phyloP scores from a whole-genome alignment of 35 echinoderm and acorn worm genomes.

The Hemicentrotus pulcherrimus region DNA sequence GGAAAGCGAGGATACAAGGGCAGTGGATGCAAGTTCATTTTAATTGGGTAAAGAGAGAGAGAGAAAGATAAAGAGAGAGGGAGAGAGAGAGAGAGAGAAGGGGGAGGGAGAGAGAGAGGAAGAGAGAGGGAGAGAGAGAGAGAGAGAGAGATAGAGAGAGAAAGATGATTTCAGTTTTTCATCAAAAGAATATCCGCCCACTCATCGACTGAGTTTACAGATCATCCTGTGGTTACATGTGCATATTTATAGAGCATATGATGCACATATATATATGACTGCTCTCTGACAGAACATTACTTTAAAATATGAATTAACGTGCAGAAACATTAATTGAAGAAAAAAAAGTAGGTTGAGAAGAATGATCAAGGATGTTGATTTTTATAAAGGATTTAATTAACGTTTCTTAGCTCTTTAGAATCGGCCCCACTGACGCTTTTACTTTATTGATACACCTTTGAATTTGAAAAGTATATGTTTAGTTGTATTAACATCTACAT shows the following conservation, averaged over 20 bases:
- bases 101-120: not conserved
- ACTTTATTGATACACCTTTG: too few species aligned
- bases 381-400: too few species aligned
- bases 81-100: not conserved
- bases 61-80: not conserved
- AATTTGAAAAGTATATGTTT: too few species aligned
- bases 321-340: too few species aligned
- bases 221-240: not conserved
- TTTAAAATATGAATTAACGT: not conserved
- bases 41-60: not conserved
- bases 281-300: not conserved
- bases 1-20: not conserved
- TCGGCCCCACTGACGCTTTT: too few species aligned
- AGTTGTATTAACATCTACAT: too few species aligned
- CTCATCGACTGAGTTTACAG: not conserved
- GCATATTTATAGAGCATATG: not conserved
- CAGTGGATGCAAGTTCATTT: constrained; percentile 1
- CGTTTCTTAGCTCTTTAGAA: too few species aligned
- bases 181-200: constrained; percentile 2
- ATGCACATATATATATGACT: too few species aligned
- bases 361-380: too few species aligned
- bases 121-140: not conserved
- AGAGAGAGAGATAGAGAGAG: not conserved
- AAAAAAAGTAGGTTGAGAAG: too few species aligned
- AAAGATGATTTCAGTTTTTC: not conserved